phyloP scores from a whole-genome alignment of 2,888 invertebrate species.

The Baronia brevicornis region DNA sequence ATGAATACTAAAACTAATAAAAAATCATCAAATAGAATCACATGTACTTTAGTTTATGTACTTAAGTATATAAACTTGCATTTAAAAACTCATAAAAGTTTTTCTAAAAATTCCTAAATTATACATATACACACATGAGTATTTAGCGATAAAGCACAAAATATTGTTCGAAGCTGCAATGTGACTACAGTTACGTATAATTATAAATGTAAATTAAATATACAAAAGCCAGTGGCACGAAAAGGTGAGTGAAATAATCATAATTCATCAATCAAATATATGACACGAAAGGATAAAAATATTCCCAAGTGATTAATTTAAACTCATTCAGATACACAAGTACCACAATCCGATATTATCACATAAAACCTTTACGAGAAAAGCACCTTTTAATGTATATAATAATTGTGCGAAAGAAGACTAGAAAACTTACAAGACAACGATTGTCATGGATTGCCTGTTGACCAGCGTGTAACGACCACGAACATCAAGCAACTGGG shows the following conservation, averaged over 20 bases:
- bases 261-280: conserved; percentile 52
- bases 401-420: conserved; percentile 69
- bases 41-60: conserved; percentile 69
- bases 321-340: conserved; percentile 41
- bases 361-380: conserved; percentile 59
- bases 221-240: conserved; percentile 68
- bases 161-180: conserved; percentile 72
- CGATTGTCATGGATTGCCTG: conserved; percentile 55
- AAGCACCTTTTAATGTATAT: conserved; percentile 64
- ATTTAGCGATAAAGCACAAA: conserved; percentile 73
- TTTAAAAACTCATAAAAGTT: conserved; percentile 43
- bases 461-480: conserved; percentile 23
- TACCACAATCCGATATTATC: conserved; percentile 49
- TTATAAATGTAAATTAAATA: conserved; percentile 34
- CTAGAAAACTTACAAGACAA: conserved; percentile 60
- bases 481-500: conserved; percentile 21
- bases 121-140: conserved; percentile 73
- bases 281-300: conserved; percentile 64
- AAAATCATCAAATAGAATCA: conserved; percentile 63
- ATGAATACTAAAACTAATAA: conserved; percentile 45
- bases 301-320: conserved; percentile 38
- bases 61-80: conserved; percentile 65
- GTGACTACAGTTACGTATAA: conserved; percentile 57
- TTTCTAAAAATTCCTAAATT: conserved; percentile 53
- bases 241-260: conserved; percentile 50